Percentiles rank a stretch among this genome's conserved stretches.
Evolutionary conservation across 2,888 invertebrate species (phyloP).

Genomic region (Perithous albicinctus): DNA sequence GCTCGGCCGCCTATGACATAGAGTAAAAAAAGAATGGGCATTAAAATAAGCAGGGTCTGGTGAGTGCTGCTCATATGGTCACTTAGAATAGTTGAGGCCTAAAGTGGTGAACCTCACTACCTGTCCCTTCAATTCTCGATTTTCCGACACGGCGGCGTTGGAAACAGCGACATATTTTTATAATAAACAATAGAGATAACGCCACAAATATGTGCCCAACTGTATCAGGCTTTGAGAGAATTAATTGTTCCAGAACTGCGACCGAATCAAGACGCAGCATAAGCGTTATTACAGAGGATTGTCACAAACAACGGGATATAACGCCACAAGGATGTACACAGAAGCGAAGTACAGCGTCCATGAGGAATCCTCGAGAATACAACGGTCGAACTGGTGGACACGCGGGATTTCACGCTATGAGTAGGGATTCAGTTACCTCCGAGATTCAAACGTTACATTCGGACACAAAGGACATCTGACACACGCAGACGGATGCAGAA

Average conservation of each 20-base stretch:
- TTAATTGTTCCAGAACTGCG: neutral
- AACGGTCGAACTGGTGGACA: constrained; percentile 27
- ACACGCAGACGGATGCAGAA: constrained; percentile 9
- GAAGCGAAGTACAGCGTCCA: neutral
- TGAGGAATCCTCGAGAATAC: constrained; percentile 19
- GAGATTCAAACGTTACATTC: constrained; percentile 41
- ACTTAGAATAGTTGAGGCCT: too few relatives aligned
- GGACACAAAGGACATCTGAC: constrained; percentile 49
- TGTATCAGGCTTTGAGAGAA: too few relatives aligned
- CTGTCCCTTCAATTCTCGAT: too few relatives aligned
- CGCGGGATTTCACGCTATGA: constrained; percentile 30
- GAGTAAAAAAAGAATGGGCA: too few relatives aligned
- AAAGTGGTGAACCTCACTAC: too few relatives aligned
- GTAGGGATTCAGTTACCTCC: constrained; percentile 50
- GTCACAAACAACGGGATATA: constrained; percentile 1
- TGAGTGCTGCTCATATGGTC: too few relatives aligned
- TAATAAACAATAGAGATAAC: too few relatives aligned
- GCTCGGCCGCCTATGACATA: too few relatives aligned
- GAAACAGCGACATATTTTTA: too few relatives aligned
- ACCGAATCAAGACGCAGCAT: neutral
- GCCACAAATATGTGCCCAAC: too few relatives aligned
- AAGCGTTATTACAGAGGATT: neutral
- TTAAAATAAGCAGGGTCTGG: too few relatives aligned
- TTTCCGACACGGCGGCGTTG: too few relatives aligned
- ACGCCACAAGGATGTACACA: neutral